Percentiles rank a stretch among this genome's conserved stretches.
These are phyloP conservation scores for Phrynocephalus forsythii DNA, from an alignment of 2,797 vertebrate species.

Conservation along the genomic window DNA sequence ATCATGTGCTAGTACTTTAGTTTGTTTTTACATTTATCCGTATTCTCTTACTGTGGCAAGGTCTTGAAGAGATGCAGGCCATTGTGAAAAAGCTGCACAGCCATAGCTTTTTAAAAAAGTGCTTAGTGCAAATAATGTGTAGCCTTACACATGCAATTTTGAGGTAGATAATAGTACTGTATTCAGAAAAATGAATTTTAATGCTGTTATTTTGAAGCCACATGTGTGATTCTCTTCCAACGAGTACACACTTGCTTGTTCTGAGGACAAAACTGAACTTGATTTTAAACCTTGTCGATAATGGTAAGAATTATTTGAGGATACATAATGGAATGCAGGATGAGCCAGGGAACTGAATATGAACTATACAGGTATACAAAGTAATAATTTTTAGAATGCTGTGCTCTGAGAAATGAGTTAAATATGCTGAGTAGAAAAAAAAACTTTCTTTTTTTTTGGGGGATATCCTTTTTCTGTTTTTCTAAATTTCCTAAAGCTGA, in stretches of 20 bases:
- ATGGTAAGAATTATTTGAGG: constrained; percentile 24
- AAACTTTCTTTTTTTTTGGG: neutral
- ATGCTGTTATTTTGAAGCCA: constrained; percentile 43
- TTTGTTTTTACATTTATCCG: constrained; percentile 70
- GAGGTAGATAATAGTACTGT: constrained; percentile 40
- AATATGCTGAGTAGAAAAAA: constrained; percentile 26
- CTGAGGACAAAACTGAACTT: constrained; percentile 29
- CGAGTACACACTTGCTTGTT: constrained; percentile 34
- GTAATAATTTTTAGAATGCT: constrained; percentile 43
- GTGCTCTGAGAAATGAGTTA: constrained; percentile 22
- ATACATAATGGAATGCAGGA: constrained; percentile 9
- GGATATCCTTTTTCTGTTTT: neutral
- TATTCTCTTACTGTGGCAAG: constrained; percentile 61
- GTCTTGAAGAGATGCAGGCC: constrained; percentile 64
- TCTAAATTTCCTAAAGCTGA: constrained; percentile 34
- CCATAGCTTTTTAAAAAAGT: constrained; percentile 55
- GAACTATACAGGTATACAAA: constrained; percentile 8
- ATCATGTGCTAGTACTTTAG: constrained; percentile 60
- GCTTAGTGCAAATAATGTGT: constrained; percentile 34
- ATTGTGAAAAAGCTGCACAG: constrained; percentile 71
- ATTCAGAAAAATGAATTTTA: constrained; percentile 38
- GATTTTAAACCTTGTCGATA: constrained; percentile 29
- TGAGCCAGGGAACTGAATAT: constrained; percentile 26
- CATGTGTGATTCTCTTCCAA: constrained; percentile 40
- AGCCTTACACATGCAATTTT: constrained; percentile 59